Base-by-base conservation (phyloP, 1,140 invertebrate species). In the Vanessa tameamea region DNA sequence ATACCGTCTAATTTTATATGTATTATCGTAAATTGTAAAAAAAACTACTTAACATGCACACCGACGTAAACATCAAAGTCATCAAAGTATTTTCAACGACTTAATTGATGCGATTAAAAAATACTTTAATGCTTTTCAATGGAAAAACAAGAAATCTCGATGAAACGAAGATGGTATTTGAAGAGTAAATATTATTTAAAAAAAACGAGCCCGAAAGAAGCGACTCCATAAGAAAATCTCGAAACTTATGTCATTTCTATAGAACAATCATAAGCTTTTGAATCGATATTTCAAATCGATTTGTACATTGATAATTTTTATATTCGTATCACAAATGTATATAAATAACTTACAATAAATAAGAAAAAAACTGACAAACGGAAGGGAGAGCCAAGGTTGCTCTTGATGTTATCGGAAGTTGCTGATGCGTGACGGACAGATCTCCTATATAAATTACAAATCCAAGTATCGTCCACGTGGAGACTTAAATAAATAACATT, bases 401-500 rank as follows among this genome's bases (percentile, higher is more conserved):
- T 64, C 68, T 72, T 59, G 72, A 76, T 77, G 68, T 73, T 79
- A 78, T 77, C 78, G 75, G 79, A 81, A 84, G 76, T 77, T 68
- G 73, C 8, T 57, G 75, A 78, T 73, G 78, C 78, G 69, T 71
- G 63, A 69, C 69, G 67, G 63, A 75, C 51, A 61, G 65, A 73
- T 67, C 65, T 23, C 9, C 13, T 57, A 57, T 14, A 57, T 57
- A 53, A 53, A 53, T 7, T 4, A 8, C 15, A 53, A 23, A n/a
- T 6, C 37, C 37, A 43, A 43, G 7, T 43, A 43, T 9, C 37
- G 6, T 9, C 37, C 37, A 43, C 37, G 37, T 43, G 37, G 37
- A 9, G 6, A 43, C 6, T 8, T 43, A 11, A 9, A 43, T 8
- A 43, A 1, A 9, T 43, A 9, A 9, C 3, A 43, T 43, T 43